These are phyloP conservation scores for Antechinus flavipes DNA, from an alignment of 2,113 vertebrate species.

Conservation along the genomic window DNA sequence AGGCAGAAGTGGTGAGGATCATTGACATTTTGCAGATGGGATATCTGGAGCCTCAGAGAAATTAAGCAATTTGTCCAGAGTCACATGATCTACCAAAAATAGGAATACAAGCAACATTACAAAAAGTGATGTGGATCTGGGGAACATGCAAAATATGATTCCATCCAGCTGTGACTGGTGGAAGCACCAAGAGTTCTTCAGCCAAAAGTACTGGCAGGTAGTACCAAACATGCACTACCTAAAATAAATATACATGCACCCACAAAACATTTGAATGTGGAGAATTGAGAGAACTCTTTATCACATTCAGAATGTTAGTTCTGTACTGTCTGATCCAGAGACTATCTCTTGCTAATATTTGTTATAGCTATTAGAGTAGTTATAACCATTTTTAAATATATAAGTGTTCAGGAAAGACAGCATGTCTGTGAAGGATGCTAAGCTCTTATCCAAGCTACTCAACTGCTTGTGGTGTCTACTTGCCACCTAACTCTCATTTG, in stretches of 20 bases:
- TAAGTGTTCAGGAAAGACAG: too few relatives aligned
- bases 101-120: not conserved
- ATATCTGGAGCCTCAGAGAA: not conserved
- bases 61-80: slow-evolving; percentile 7
- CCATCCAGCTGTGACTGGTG: not conserved
- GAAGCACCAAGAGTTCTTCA: not conserved
- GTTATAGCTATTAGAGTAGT: too few relatives aligned
- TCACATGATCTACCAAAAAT: not conserved
- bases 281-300: not conserved
- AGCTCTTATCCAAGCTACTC: too few relatives aligned
- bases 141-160: not conserved
- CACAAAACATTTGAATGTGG: not conserved
- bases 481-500: too few relatives aligned
- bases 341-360: not conserved
- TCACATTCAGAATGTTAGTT: not conserved
- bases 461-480: too few relatives aligned
- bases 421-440: too few relatives aligned
- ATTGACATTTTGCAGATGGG: not conserved
- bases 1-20: not conserved
- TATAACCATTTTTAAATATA: too few relatives aligned
- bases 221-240: not conserved
- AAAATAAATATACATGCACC: not conserved
- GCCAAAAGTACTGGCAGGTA: not conserved
- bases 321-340: not conserved
- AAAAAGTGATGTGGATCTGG: not conserved